phyloP scores from a whole-genome alignment of 2,113 vertebrate species.

The Danio rerio region DNA sequence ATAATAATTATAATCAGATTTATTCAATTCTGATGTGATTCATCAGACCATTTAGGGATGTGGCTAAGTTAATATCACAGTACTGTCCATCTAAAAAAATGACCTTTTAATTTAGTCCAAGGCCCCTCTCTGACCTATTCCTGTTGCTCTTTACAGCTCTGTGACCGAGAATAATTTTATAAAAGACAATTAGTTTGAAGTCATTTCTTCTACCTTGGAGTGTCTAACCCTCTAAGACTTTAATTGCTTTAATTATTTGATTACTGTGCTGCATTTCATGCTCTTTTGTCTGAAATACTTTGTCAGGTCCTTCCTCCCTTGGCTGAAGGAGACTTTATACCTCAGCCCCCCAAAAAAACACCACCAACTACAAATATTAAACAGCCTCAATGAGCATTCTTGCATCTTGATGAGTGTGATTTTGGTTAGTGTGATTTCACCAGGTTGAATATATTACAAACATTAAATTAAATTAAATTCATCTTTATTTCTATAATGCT shows the following conservation, averaged over 20 bases:
- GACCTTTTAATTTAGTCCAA: slow-evolving; percentile 21
- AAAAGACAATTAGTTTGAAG: slow-evolving; percentile 35
- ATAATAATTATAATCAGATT: background rate
- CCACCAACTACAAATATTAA: too few species aligned
- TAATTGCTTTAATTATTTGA: slow-evolving; percentile 56
- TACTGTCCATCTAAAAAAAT: slow-evolving; percentile 24
- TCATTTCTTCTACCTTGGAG: slow-evolving; percentile 47
- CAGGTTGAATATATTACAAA: too few species aligned
- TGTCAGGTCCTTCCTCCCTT: background rate
- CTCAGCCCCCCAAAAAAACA: background rate
- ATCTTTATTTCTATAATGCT: too few species aligned
- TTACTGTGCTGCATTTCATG: slow-evolving; percentile 38
- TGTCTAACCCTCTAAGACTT: slow-evolving; percentile 26
- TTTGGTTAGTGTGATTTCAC: too few species aligned
- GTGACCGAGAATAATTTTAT: slow-evolving; percentile 42
- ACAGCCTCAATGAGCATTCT: too few species aligned
- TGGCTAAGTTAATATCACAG: background rate
- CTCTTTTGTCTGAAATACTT: slow-evolving; percentile 21
- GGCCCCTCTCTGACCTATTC: slow-evolving; percentile 10
- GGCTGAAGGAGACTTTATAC: background rate
- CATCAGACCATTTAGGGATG: background rate
- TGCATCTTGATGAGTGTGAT: too few species aligned
- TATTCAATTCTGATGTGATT: background rate
- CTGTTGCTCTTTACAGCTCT: slow-evolving; percentile 37
- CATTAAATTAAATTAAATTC: too few species aligned